phyloP scores from a whole-genome alignment of 1,140 invertebrate species.

The Lepidurus packardi region DNA sequence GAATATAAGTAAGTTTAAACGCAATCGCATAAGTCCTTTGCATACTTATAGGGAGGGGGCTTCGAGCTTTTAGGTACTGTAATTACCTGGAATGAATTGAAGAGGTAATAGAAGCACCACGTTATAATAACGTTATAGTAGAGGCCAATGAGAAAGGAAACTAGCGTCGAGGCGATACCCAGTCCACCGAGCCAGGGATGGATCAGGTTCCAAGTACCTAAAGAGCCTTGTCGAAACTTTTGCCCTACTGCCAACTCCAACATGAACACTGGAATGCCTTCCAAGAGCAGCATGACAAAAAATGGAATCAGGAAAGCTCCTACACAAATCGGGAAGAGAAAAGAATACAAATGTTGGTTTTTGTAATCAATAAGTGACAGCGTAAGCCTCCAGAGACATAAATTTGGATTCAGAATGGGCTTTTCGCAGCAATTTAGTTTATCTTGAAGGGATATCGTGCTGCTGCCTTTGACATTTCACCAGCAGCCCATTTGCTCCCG shows the following conservation, averaged over 20 bases:
- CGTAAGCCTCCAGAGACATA: neutral
- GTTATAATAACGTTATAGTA: slow-evolving; percentile 99
- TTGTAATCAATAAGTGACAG: neutral
- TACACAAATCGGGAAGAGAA: slow-evolving; percentile 48
- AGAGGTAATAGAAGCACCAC: slow-evolving; percentile 95
- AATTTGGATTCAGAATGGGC: neutral
- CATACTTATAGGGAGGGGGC: neutral
- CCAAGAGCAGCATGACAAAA: slow-evolving; percentile 83
- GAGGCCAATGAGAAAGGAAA: slow-evolving; percentile 62
- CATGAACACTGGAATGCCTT: slow-evolving; percentile 87
- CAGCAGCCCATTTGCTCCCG: neutral
- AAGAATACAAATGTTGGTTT: neutral
- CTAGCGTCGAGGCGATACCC: slow-evolving; percentile 76
- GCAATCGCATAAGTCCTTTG: neutral
- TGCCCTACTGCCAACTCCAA: slow-evolving; percentile 92
- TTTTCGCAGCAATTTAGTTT: neutral
- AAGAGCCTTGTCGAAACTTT: slow-evolving; percentile 75
- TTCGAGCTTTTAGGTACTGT: neutral
- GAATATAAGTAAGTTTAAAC: slow-evolving; percentile 16
- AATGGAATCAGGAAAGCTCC: slow-evolving; percentile 97
- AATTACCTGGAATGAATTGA: slow-evolving; percentile 73
- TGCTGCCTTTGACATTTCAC: slow-evolving; percentile 1
- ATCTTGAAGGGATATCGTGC: neutral
- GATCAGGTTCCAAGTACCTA: slow-evolving; percentile 90
- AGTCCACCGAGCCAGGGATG: slow-evolving; percentile 81